Evolutionary conservation across 2,113 vertebrate species (phyloP).

Genomic region (Piliocolobus tephrosceles): DNA sequence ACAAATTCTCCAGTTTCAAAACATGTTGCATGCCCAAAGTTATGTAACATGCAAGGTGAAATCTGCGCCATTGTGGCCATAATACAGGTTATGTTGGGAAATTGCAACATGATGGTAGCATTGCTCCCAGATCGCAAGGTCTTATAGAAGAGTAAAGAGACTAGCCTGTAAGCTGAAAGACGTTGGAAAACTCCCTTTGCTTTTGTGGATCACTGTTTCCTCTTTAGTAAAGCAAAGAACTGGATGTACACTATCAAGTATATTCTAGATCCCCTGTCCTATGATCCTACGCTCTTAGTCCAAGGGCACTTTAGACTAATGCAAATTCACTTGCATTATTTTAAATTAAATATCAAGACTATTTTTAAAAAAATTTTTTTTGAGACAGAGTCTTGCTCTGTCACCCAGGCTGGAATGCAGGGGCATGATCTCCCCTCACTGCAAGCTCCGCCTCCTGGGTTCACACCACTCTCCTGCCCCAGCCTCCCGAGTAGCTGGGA

Average conservation of each 20-base stretch:
- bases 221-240: neutral
- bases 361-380: neutral
- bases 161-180: neutral
- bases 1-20: conserved; percentile 2
- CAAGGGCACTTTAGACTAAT: neutral
- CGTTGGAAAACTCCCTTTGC: neutral
- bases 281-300: neutral
- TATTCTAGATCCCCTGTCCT: neutral
- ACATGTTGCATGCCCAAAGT: neutral
- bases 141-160: neutral
- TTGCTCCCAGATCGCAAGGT: neutral
- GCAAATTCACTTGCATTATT: conserved; percentile 5
- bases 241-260: neutral
- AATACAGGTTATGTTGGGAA: neutral
- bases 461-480: too few relatives aligned
- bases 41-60: neutral
- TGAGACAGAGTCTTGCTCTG: too few relatives aligned
- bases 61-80: neutral
- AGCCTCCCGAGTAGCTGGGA: too few relatives aligned
- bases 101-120: neutral
- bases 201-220: neutral
- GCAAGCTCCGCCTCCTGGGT: too few relatives aligned
- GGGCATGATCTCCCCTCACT: too few relatives aligned
- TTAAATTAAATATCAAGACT: conserved; percentile 32
- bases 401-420: too few relatives aligned